Evolutionary conservation across 2,888 invertebrate species (phyloP).

Genomic region (Kuschelorhynchus macadamiae): DNA sequence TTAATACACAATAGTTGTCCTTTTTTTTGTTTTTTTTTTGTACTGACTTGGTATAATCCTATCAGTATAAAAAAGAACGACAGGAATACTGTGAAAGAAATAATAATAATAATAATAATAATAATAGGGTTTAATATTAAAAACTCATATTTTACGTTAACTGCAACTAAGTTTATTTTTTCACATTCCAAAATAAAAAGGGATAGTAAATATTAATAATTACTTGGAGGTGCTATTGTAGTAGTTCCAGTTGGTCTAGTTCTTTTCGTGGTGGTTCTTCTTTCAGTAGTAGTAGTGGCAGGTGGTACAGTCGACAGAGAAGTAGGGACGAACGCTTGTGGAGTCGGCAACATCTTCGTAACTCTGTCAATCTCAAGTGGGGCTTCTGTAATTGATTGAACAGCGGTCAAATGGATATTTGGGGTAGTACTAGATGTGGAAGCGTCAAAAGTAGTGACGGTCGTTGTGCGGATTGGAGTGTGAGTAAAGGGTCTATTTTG

Average conservation of each 20-base stretch:
- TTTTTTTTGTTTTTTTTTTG: too few species aligned
- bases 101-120: too few species aligned
- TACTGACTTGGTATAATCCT: too few species aligned
- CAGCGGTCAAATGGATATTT: constrained; percentile 59
- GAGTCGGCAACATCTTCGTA: constrained; percentile 69
- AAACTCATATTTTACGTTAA: too few species aligned
- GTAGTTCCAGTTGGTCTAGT: constrained; percentile 52
- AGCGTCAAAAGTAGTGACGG: constrained; percentile 49
- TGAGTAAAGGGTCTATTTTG: constrained; percentile 70
- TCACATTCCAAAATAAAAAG: too few species aligned
- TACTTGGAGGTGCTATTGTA: constrained; percentile 56
- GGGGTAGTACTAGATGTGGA: constrained; percentile 45
- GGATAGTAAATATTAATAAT: constrained; percentile 41
- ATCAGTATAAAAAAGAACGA: too few species aligned
- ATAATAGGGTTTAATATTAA: too few species aligned
- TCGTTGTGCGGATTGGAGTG: constrained; percentile 60
- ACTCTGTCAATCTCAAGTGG: constrained; percentile 67
- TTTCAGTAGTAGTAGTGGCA: constrained; percentile 29
- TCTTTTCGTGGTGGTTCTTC: constrained; percentile 42
- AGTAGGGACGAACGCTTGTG: constrained; percentile 66
- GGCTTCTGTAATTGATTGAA: constrained; percentile 64
- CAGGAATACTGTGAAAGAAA: too few species aligned
- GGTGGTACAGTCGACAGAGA: constrained; percentile 53
- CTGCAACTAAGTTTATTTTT: too few species aligned
- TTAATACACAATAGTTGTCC: too few species aligned